Evolutionary conservation across 2,113 vertebrate genomes (phyloP), one percentile per base, ranked within the genome.

Genomic region (Pionites leucogaster): DNA sequence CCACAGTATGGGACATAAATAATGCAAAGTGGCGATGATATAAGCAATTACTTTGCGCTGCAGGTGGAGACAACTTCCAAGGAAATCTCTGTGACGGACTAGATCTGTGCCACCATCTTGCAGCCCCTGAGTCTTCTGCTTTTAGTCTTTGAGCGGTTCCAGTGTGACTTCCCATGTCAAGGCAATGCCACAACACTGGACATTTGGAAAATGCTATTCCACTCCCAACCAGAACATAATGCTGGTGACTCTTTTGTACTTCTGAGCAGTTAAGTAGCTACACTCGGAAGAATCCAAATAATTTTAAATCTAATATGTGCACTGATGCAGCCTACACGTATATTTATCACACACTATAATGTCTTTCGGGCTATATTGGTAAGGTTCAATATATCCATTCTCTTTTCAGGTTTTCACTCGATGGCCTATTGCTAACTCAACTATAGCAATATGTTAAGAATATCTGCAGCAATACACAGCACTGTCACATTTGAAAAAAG

Each of bases 11-110:
- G 59, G 71, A 37, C 41, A 29, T 6, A 27, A 27, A 16, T 10
- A 25, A 29, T 6, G 13, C 1, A 1, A 46, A 70, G n/a, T 25
- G 11, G 44, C 35, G 4, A 13, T 1, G 50, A 39, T 3, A 18
- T 0, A 22, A 2, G 29, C 42, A 37, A 28, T 19, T 11, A 53
- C 37, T 33, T 24, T 6, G 27, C 22, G 64, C 44, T 25, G 11
- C 55, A 33, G 49, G 46, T 17, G 6, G 63, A 60, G 49, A 11
- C 17, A 17, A 59, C 31, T 6, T 6, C 25, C n/a, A 42, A 23
- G 35, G 71, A n/a, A 69, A 77, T 9, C 62, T 37, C 37, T 10
- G 24, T 17, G 55, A 37, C 16, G 35, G 25, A 27, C 15, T 14
- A 29, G 24, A 33, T 12, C 35, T 4, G 16, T 3, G 24, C 67